Evolutionary conservation across 2,113 vertebrate genomes (phyloP).

Genomic region (Caranx ignobilis): DNA sequence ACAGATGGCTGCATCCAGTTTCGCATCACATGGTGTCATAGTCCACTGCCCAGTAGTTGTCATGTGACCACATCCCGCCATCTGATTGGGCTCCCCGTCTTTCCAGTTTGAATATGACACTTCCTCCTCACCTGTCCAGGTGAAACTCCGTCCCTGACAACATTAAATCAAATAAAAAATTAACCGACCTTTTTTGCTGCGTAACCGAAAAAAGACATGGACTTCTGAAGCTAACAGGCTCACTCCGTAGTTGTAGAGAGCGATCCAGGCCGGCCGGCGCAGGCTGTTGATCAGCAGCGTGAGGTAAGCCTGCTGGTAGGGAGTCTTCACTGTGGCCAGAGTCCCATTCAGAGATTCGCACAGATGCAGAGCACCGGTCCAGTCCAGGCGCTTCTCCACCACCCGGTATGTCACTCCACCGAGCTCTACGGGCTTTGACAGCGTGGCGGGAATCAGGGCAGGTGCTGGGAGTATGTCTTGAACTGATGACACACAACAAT

Average conservation of each 20-base stretch:
- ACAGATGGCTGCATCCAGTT: slow-evolving; percentile 92
- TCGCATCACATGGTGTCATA: slow-evolving; percentile 86
- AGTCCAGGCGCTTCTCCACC: slow-evolving; percentile 91
- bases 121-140: slow-evolving; percentile 89
- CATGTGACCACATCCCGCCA: slow-evolving; percentile 91
- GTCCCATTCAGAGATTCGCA: slow-evolving; percentile 92
- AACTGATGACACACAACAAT: slow-evolving; percentile 56
- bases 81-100: slow-evolving; percentile 88
- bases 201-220: too few relatives aligned
- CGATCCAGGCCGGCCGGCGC: slow-evolving; percentile 90
- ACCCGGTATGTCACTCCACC: slow-evolving; percentile 90
- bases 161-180: neutral
- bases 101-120: slow-evolving; percentile 90
- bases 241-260: slow-evolving; percentile 91
- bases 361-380: slow-evolving; percentile 91
- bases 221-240: slow-evolving; percentile 42
- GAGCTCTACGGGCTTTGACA: slow-evolving; percentile 86
- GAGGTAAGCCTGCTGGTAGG: slow-evolving; percentile 93
- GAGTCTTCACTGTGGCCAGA: slow-evolving; percentile 85
- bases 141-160: slow-evolving; percentile 85
- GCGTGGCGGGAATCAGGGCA: slow-evolving; percentile 80
- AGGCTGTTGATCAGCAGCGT: slow-evolving; percentile 88
- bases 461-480: slow-evolving; percentile 61
- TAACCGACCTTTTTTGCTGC: too few relatives aligned
- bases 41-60: slow-evolving; percentile 89